A percentile compares a stretch with the other conserved stretches of the same genome.
phyloP scores from a whole-genome alignment of 1,140 invertebrate genomes.

The Saccostrea echinata region DNA sequence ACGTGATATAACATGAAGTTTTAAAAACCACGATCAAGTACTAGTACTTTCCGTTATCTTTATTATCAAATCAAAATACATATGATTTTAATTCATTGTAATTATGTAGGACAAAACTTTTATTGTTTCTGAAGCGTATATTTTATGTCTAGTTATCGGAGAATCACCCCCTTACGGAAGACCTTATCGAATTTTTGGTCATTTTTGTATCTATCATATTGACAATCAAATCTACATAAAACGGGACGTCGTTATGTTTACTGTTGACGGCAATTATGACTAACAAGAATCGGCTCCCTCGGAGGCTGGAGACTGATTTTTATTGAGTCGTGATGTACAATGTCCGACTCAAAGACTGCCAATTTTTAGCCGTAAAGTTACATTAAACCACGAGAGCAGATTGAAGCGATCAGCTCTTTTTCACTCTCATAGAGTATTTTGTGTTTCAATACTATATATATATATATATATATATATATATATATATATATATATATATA shows the following conservation, averaged over 20 bases:
- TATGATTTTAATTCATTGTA: not conserved
- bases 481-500: too few species aligned
- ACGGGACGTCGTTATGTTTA: conserved; percentile 23
- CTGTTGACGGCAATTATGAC: conserved; percentile 31
- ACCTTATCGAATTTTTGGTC: conserved; percentile 24
- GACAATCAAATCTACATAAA: conserved; percentile 34
- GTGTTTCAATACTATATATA: too few species aligned
- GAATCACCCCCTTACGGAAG: not conserved
- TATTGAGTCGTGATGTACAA: not conserved
- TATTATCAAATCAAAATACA: not conserved
- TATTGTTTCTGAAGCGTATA: not conserved
- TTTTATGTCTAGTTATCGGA: not conserved
- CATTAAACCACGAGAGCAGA: not conserved
- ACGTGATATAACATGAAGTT: not conserved
- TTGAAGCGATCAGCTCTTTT: too few species aligned
- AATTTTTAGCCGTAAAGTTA: not conserved
- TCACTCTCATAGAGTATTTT: too few species aligned
- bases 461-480: too few species aligned
- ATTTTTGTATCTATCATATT: conserved; percentile 24
- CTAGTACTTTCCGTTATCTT: not conserved
- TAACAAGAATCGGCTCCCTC: conserved; percentile 23
- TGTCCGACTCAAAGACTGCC: not conserved
- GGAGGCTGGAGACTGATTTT: not conserved
- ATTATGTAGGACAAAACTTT: not conserved
- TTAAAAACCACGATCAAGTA: not conserved